Conservation (phyloP, 2,888 invertebrate species). For the Apotomis betuletana region DNA sequence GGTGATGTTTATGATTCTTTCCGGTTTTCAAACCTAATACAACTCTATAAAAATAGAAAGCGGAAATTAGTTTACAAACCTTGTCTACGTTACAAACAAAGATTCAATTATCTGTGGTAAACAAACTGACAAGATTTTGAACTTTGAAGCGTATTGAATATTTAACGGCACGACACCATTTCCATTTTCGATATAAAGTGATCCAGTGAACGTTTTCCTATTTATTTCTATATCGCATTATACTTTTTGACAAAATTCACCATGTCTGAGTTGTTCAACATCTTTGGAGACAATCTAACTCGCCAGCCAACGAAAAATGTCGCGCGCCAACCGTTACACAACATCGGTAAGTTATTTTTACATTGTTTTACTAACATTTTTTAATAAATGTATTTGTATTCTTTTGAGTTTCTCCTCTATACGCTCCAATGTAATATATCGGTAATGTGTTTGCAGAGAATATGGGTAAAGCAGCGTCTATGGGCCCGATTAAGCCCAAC, state of each 20-base stretch:
- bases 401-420: not conserved
- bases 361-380: not conserved
- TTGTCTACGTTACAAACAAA: not conserved
- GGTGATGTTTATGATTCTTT: no score
- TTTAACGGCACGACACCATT: not conserved
- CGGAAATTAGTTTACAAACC: not conserved
- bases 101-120: constrained; percentile 17
- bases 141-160: constrained; percentile 28
- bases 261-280: constrained; percentile 72
- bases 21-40: no score
- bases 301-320: constrained; percentile 67
- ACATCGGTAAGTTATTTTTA: constrained; percentile 61
- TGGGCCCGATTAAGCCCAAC: constrained; percentile 69
- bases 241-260: constrained; percentile 35
- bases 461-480: constrained; percentile 66
- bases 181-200: not conserved
- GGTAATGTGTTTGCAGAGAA: constrained; percentile 60
- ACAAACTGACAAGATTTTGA: constrained; percentile 37
- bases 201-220: not conserved
- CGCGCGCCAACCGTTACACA: constrained; percentile 68
- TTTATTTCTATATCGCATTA: not conserved
- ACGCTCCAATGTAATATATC: not conserved
- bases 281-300: constrained; percentile 70
- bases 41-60: not conserved
- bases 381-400: not conserved